phyloP scores from a whole-genome alignment of 2,113 vertebrate genomes.

The Periophthalmus modestus region DNA sequence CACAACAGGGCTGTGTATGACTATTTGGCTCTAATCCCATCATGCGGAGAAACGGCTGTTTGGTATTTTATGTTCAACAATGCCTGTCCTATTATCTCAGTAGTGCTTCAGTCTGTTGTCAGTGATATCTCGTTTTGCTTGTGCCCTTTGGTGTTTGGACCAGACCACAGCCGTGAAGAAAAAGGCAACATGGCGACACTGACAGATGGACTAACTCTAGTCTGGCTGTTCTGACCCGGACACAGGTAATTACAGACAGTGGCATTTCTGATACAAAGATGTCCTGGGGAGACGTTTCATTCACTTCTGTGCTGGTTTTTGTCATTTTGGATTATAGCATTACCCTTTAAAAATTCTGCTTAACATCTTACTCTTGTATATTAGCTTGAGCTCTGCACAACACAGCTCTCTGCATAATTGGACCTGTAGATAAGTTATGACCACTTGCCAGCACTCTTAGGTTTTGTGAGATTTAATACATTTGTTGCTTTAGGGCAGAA shows the following conservation, averaged over 20 bases:
- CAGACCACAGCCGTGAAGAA: conserved; percentile 12
- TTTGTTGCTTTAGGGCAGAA: background rate
- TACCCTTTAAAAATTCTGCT: background rate
- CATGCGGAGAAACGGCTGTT: background rate
- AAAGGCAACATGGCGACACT: conserved; percentile 41
- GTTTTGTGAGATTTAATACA: background rate
- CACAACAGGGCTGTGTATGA: background rate
- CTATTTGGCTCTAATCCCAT: background rate
- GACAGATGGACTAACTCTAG: conserved; percentile 45
- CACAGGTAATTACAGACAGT: conserved; percentile 28
- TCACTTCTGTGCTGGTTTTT: conserved; percentile 7
- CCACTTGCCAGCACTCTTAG: background rate
- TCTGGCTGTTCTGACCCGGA: conserved; percentile 10
- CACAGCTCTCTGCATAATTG: background rate
- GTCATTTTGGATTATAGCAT: background rate
- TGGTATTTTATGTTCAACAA: conserved; percentile 3
- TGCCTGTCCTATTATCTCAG: background rate
- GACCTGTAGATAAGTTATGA: background rate
- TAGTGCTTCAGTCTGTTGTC: background rate
- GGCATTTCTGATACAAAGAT: conserved; percentile 14
- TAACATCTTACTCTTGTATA: background rate
- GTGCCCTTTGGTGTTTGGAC: background rate
- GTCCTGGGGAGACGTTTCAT: background rate
- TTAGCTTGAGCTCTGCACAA: background rate
- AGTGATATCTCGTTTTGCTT: background rate